phyloP scores from a whole-genome alignment of 2,888 invertebrate species.

The Callimorpha dominula region DNA sequence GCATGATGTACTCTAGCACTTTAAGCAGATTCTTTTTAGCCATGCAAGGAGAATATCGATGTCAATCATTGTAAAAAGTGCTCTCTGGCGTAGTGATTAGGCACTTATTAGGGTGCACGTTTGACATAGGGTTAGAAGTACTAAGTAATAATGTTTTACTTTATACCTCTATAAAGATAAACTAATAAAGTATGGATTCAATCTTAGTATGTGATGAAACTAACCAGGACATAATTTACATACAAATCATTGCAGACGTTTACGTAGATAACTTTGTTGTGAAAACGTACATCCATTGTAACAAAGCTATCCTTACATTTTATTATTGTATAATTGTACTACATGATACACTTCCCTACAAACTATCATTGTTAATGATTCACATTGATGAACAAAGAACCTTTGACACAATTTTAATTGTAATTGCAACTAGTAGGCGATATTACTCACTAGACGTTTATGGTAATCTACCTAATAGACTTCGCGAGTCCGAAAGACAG shows the following conservation, averaged over 20 bases:
- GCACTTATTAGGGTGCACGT: not conserved
- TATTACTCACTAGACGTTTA: constrained; percentile 53
- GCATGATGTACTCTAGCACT: no score
- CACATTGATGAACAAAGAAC: constrained; percentile 56
- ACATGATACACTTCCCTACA: constrained; percentile 18
- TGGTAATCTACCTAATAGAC: constrained; percentile 16
- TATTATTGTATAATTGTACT: constrained; percentile 11
- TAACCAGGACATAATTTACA: not conserved
- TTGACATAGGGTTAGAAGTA: no score
- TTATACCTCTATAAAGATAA: no score
- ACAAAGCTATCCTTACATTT: constrained; percentile 11
- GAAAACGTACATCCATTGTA: not conserved
- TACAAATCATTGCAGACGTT: not conserved
- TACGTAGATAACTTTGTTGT: not conserved
- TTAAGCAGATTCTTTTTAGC: no score
- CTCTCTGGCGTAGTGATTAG: not conserved
- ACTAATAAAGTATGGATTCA: no score
- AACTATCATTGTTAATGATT: constrained; percentile 43
- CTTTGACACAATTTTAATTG: constrained; percentile 57
- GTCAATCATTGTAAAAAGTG: not conserved
- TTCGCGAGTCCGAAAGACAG: not conserved
- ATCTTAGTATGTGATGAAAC: not conserved
- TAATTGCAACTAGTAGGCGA: constrained; percentile 63
- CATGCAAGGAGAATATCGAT: not conserved
- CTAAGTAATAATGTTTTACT: no score